Evolutionary conservation across 2,888 invertebrate genomes (phyloP), one percentile per base, ranked within the genome.

Genomic region (Lasiommata megera): DNA sequence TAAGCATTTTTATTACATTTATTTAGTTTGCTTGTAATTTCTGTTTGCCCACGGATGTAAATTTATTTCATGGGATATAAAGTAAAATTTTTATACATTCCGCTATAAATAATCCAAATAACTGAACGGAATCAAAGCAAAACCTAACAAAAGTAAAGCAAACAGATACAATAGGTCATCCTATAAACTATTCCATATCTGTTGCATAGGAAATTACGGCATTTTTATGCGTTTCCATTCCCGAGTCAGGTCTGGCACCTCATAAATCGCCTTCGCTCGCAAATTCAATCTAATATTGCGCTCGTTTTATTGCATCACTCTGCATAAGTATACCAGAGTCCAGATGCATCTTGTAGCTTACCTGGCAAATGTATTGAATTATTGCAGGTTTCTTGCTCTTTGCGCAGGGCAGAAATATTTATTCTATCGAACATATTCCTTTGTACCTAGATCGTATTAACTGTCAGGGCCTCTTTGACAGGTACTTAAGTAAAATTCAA

Each of bases 191-290:
- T 47, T 65, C 71, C 75, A 77, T 81, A 77, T 78, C 77, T 79
- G 79, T 81, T 80, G 81, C 79, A 80, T 82, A 74, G 73, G 69
- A 74, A 79, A 80, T 84, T 77, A 82, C 72, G 67, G 74, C 78
- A 79, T 78, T 84, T 85, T 84, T 85, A 84, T 77, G 77, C 68
- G 70, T 71, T 69, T 67, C 72, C 74, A 73, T 71, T 72, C 71
- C 71, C 72, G 67, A 50, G 38, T 38, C 16, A 12, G 23, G n/a
- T 23, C 50, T 38, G 50, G 28, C 50, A 50, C 38, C 50, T 50
- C 50, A 28, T 50, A 50, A 50, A 50, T 50, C 38, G 38, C 28
- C 50, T 50, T 50, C 38, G 38, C 50, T 38, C 28, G 38, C 50
- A 50, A 50, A 50, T 50, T 50, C 38, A 50, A 50, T 50, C 23